Evolutionary conservation across 2,888 invertebrate species (phyloP), one percentile per base, ranked within the genome.

Genomic region (Drosophila villosipedis): DNA sequence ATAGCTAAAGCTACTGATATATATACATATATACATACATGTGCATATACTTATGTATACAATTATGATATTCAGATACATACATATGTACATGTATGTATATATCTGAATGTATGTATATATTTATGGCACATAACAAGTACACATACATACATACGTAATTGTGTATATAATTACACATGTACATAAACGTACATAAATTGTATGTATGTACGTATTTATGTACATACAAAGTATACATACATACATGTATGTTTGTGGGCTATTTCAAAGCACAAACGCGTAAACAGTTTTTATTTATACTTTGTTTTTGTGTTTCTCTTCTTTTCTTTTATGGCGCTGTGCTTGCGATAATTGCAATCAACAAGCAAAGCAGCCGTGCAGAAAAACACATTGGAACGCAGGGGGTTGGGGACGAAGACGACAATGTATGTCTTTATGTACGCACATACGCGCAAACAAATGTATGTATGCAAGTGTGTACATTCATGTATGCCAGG

Each of bases 261-360:
- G 69, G 66, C 58, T 50, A 54, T 62, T 64, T 61, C 54, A 41
- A 53, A 59, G 67, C 67, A 28, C 47, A 60, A 82, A 82, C 73
- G 82, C 82, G 80, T 87, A 82, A 89, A 89, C 83, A 82, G 80
- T 75, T 76, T 73, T 69, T 69, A 77, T 86, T 81, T 78, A 70
- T 77, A 68, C 73, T 71, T 84, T 57, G 68, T 65, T 71, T 74
- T 76, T 66, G 41, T 63, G 59, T 59, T 68, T 68, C 54, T 71
- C 54, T 83, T 85, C 68, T 72, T n/a, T 10, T 75, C 78, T 72
- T 80, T 82, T 81, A 83, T 80, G 73, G 73, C 57, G 71, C 60
- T 84, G 64, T 79, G 86, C 76, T 73, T 84, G 76, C 73, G 80
- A 82, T 89, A 85, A 89, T 89, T 87, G 77, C 83, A 72, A 84